These are phyloP conservation scores for Stegana nigrithorax DNA, from an alignment of 2,888 invertebrate species.

Conservation along the genomic window DNA sequence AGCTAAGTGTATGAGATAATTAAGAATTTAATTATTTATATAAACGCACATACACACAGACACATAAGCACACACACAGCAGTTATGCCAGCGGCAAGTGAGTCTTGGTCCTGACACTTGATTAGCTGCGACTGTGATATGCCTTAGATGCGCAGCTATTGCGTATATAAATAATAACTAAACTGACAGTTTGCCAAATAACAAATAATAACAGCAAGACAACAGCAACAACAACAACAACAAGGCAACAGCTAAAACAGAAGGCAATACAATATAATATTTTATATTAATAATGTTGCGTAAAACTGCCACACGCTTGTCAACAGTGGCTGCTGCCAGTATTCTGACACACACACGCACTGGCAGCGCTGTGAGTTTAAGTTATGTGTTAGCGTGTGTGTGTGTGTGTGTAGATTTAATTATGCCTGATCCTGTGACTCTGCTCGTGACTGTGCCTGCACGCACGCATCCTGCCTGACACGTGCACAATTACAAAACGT, in stretches of 20 bases:
- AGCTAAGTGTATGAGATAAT: conserved; percentile 47
- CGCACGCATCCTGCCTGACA: conserved; percentile 8
- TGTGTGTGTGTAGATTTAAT: conserved; percentile 10
- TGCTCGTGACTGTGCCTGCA: not conserved
- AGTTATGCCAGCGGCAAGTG: conserved; percentile 12
- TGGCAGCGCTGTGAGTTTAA: not conserved
- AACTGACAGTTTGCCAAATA: no score
- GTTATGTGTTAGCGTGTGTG: not conserved
- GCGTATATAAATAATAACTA: no score
- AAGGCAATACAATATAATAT: no score
- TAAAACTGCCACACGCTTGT: conserved; percentile 27
- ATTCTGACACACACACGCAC: no score
- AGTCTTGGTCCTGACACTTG: conserved; percentile 28
- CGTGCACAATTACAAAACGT: conserved; percentile 24
- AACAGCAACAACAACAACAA: no score
- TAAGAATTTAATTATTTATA: conserved; percentile 62
- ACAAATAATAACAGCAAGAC: conserved; percentile 5
- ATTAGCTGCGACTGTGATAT: conserved; percentile 49
- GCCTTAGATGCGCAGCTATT: no score
- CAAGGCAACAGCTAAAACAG: no score
- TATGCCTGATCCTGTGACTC: not conserved
- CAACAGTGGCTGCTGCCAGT: conserved; percentile 7
- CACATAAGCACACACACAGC: conserved; percentile 21
- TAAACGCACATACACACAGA: conserved; percentile 23
- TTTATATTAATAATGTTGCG: conserved; percentile 56